Base-by-base conservation (phyloP, 2,113 vertebrate genomes). In the Poeciliopsis retropinna region DNA sequence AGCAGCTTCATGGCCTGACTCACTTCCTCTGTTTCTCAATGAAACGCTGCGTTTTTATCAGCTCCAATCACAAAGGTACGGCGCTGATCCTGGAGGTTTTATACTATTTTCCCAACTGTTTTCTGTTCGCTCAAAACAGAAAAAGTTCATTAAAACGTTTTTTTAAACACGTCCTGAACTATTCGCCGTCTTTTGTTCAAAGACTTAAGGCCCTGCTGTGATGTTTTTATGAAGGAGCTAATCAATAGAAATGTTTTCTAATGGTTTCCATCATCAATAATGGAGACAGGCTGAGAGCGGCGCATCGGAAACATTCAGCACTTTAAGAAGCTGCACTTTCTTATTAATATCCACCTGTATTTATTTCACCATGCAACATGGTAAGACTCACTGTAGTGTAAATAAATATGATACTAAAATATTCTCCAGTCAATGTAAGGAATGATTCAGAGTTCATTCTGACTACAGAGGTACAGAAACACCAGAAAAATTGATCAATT, bases 211-310 rank as follows among this genome's bases (percentile, higher is more conserved):
- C 30, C 78, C 6, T 22, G n/a, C 75, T 76, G 44, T 63, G 68
- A 81, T 5, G 25, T 47, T 80, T 83, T 67, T n/a, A 30, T 64
- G 32, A 34, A 75, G 76, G 73, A 61, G 54, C 69, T 60, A 60
- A 91, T 92, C 91, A 73, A 90, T 91, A 82, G 31, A 78, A 83
- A 81, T 64, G 64, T 62, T 51, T 70, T 86, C 87, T 92, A 92
- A 92, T 90, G 89, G 83, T 32, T 39, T 86, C 73, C 72, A 83
- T 88, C 83, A 91, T 92, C 78, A 92, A 93, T 93, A 92, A 92
- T 91, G 77, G 60, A 92, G 80, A 27, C 67, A 73, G 67, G 60
- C 57, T 39, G 68, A 64, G 19, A 73, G 63, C 62, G 70, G 64
- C 27, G 73, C 72, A 65, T 79, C 54, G 19, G 62, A 60, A 78